phyloP scores from a whole-genome alignment of 92 coral and sea anemone genomes.

The Zoanthus gigantus region DNA sequence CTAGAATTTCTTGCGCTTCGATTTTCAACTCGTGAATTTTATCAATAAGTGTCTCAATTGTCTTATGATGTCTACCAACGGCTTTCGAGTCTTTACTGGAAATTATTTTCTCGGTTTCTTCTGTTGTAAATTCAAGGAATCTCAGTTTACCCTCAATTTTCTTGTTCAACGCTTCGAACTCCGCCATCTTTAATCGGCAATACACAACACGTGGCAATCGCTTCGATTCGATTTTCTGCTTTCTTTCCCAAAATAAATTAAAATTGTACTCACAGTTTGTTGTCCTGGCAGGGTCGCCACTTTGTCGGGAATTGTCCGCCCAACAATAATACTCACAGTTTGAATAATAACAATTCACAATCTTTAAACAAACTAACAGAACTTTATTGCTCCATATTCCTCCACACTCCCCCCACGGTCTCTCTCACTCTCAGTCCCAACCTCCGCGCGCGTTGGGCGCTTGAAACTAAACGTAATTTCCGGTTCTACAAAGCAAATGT shows the following conservation, averaged over 20 bases:
- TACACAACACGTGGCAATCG: constrained; percentile 15
- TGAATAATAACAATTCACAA: background rate
- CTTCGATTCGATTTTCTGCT: constrained; percentile 19
- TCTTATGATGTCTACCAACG: constrained; percentile 51
- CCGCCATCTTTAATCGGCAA: constrained; percentile 28
- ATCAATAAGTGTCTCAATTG: constrained; percentile 44
- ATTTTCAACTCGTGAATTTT: constrained; percentile 51
- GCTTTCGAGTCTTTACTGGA: constrained; percentile 48
- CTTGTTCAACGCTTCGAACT: background rate
- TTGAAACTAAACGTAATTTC: too few species aligned
- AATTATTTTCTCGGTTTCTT: constrained; percentile 34
- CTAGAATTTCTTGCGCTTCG: constrained; percentile 39
- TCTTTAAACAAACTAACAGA: background rate
- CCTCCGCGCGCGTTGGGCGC: too few species aligned
- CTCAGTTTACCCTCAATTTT: constrained; percentile 63
- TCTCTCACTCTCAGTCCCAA: too few species aligned
- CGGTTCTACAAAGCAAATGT: too few species aligned
- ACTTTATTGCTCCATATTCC: too few species aligned
- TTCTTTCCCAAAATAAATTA: background rate
- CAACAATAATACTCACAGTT: background rate
- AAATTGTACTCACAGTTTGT: background rate
- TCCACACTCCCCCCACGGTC: too few species aligned
- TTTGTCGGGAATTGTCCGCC: constrained; percentile 2
- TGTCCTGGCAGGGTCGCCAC: constrained; percentile 55
- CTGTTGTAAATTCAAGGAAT: constrained; percentile 35